Evolutionary conservation across 1,140 invertebrate genomes (phyloP).

Genomic region (Zaprionus taronus): DNA sequence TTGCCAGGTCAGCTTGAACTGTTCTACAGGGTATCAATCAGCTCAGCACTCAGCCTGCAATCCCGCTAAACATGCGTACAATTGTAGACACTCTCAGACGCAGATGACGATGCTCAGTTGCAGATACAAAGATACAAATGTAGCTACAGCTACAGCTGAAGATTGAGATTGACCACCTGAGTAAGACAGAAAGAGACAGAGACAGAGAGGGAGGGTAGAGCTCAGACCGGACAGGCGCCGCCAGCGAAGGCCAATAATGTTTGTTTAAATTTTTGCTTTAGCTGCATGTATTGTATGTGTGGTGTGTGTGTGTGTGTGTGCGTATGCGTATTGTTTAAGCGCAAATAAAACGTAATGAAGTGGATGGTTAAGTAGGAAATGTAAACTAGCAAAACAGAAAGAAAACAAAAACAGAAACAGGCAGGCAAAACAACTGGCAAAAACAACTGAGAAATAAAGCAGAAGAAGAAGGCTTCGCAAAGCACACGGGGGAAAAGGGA

Average conservation of each 20-base stretch:
- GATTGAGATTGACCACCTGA: constrained; percentile 21
- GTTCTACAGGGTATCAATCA: not conserved
- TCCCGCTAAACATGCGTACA: constrained; percentile 63
- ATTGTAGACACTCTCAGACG: constrained; percentile 46
- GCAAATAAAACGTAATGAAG: constrained; percentile 73
- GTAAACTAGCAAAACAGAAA: constrained; percentile 68
- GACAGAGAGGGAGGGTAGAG: not conserved
- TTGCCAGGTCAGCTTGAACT: too few species aligned
- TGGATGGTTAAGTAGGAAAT: constrained; percentile 76
- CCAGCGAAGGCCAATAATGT: constrained; percentile 77
- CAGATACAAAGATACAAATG: constrained; percentile 45
- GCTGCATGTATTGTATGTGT: constrained; percentile 36
- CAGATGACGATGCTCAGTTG: constrained; percentile 15
- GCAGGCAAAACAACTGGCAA: constrained; percentile 47
- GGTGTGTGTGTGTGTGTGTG: constrained; percentile 14
- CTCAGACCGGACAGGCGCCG: constrained; percentile 36
- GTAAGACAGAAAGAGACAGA: not conserved
- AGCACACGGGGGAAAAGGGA: not conserved
- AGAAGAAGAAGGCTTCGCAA: constrained; percentile 3
- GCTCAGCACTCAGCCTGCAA: not conserved
- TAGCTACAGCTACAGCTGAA: constrained; percentile 12
- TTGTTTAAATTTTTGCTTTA: constrained; percentile 71
- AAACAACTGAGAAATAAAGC: constrained; percentile 1
- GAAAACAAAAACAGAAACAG: constrained; percentile 43
- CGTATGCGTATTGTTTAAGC: constrained; percentile 48